Conservation (phyloP, 2,888 invertebrate genomes). For the Mesorhabditis spiculigera region DNA sequence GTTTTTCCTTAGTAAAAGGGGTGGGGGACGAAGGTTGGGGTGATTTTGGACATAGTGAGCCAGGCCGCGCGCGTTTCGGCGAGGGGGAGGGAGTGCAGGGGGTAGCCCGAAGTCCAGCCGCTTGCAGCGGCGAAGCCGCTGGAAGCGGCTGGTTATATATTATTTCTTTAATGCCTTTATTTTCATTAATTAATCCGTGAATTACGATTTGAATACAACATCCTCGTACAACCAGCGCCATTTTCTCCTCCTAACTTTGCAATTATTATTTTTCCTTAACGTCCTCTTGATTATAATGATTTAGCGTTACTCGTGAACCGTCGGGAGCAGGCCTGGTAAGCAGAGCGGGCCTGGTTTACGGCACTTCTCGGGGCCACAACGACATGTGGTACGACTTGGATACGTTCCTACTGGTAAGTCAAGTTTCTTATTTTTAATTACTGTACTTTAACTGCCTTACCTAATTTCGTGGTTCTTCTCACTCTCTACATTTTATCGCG, state of each 20-base stretch:
- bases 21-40: too few relatives aligned
- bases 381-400: conserved; percentile 56
- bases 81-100: too few relatives aligned
- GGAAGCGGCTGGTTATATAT: too few relatives aligned
- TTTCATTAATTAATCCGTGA: too few relatives aligned
- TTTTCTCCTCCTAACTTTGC: conserved; percentile 1
- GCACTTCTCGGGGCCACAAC: conserved; percentile 28
- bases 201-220: too few relatives aligned
- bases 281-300: not conserved
- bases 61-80: too few relatives aligned
- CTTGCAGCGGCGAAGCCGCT: too few relatives aligned
- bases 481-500: not conserved
- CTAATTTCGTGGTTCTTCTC: not conserved
- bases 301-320: conserved; percentile 7
- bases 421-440: conserved; percentile 8
- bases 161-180: too few relatives aligned
- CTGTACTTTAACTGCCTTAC: conserved; percentile 7
- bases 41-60: too few relatives aligned
- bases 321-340: conserved; percentile 24
- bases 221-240: too few relatives aligned
- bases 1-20: too few relatives aligned
- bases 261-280: not conserved
- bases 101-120: too few relatives aligned
- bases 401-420: conserved; percentile 49
- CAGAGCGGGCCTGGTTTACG: conserved; percentile 35